A percentile compares a stretch with the other conserved stretches of the same genome.
Conservation (phyloP, 2,797 vertebrate species). For the Aulostomus chinensis region DNA sequence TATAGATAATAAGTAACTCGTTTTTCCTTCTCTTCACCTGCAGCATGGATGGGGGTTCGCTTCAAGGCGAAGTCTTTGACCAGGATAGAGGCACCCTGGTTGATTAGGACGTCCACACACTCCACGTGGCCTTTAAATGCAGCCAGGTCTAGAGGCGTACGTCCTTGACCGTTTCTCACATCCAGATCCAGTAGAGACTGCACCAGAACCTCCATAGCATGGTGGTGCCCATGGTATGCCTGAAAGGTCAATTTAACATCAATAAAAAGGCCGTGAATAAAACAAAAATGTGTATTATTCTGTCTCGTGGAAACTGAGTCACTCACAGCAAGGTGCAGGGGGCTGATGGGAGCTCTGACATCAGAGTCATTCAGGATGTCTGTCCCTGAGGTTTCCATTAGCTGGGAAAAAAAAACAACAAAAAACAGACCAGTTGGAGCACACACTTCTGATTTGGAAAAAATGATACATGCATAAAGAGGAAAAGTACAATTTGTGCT, state of each 20-base stretch:
- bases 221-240: constrained; percentile 98
- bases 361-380: constrained; percentile 94
- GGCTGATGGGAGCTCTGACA: constrained; percentile 91
- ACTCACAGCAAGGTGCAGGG: constrained; percentile 97
- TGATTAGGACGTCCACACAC: constrained; percentile 97
- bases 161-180: constrained; percentile 91
- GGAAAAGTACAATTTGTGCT: constrained; percentile 65
- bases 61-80: constrained; percentile 95
- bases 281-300: not conserved
- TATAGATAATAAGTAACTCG: not conserved
- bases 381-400: constrained; percentile 96
- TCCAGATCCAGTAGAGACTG: constrained; percentile 96
- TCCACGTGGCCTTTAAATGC: constrained; percentile 96
- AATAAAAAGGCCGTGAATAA: not conserved
- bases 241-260: constrained; percentile 47
- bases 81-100: constrained; percentile 96
- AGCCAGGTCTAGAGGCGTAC: constrained; percentile 94
- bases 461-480: not conserved
- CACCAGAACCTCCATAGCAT: constrained; percentile 95
- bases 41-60: constrained; percentile 95
- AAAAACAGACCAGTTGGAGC: no score
- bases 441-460: not conserved
- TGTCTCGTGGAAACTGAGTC: not conserved
- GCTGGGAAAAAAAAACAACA: constrained; percentile 71
- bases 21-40: constrained; percentile 82